These are phyloP conservation scores for Celastrina argiolus DNA, from an alignment of 2,888 invertebrate species.

Conservation along the genomic window DNA sequence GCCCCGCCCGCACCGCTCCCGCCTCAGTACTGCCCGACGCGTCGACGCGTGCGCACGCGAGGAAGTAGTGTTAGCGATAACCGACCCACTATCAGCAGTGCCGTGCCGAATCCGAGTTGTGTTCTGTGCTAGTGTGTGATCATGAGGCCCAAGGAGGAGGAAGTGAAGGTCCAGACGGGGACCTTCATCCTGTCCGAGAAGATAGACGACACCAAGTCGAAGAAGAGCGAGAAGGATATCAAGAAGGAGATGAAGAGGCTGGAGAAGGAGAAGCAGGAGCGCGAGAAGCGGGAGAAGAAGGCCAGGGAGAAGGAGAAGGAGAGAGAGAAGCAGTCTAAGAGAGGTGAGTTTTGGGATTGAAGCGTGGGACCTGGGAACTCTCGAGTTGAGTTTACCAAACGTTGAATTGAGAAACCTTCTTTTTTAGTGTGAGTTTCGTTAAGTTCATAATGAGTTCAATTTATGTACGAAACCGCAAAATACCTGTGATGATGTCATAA, in stretches of 20 bases:
- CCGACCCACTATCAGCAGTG: conserved; percentile 50
- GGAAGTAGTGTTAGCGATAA: conserved; percentile 43
- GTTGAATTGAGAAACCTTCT: too few species aligned
- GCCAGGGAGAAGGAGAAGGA: conserved; percentile 73
- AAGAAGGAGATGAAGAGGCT: conserved; percentile 74
- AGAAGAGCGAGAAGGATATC: conserved; percentile 68
- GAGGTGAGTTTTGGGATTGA: conserved; percentile 48
- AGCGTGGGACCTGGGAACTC: conserved; percentile 32
- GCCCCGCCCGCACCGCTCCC: conserved; percentile 35
- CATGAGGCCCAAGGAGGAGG: conserved; percentile 73
- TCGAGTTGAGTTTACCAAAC: too few species aligned
- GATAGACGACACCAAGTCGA: conserved; percentile 70
- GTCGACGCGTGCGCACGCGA: conserved; percentile 53
- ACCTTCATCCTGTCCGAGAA: conserved; percentile 79
- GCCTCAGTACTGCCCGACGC: conserved; percentile 46
- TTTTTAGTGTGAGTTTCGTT: too few species aligned
- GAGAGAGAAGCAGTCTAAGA: conserved; percentile 64
- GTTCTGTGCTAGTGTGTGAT: conserved; percentile 42
- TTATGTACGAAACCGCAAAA: too few species aligned
- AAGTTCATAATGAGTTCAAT: too few species aligned
- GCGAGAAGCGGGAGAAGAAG: conserved; percentile 72
- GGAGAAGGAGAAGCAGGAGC: conserved; percentile 71
- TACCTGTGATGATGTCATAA: too few species aligned
- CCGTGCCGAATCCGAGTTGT: conserved; percentile 55
- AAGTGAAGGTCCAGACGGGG: conserved; percentile 65